Percentiles rank a stretch among this genome's conserved stretches.
These are phyloP conservation scores for Remorina albescens DNA, from an alignment of 2,797 vertebrate species.

Conservation along the genomic window DNA sequence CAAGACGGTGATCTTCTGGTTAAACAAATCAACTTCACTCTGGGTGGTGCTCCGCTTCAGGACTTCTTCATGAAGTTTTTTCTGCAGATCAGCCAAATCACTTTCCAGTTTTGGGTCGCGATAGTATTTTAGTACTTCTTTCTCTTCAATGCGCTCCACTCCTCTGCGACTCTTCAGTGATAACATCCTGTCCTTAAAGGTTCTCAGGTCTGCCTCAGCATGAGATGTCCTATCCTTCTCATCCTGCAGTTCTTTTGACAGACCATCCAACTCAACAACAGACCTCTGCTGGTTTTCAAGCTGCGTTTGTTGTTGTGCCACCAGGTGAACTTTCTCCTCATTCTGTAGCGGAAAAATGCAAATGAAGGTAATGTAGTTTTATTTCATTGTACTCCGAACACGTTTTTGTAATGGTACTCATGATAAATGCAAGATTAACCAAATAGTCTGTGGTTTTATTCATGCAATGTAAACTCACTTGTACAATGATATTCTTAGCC, in stretches of 20 bases:
- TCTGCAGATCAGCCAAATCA: conserved; percentile 79
- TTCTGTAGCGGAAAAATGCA: conserved; percentile 81
- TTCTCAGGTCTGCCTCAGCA: conserved; percentile 84
- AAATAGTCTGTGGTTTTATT: not conserved
- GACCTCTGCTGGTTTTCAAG: conserved; percentile 76
- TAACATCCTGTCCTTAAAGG: conserved; percentile 85
- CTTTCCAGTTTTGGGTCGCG: conserved; percentile 91
- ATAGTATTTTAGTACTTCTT: conserved; percentile 93
- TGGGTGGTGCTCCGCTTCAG: conserved; percentile 82
- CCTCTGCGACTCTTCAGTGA: conserved; percentile 92
- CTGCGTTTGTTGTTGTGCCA: conserved; percentile 79
- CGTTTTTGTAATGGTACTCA: too few relatives aligned
- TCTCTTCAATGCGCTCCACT: conserved; percentile 92
- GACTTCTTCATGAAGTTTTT: conserved; percentile 84
- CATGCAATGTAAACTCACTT: too few relatives aligned
- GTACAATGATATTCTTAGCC: conserved; percentile 87
- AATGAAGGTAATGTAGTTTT: not conserved
- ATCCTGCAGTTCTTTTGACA: conserved; percentile 86
- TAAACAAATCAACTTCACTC: conserved; percentile 83
- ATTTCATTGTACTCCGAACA: not conserved
- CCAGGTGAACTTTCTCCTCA: conserved; percentile 86
- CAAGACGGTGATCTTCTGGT: conserved; percentile 82
- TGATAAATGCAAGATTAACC: not conserved
- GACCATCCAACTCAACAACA: conserved; percentile 70
- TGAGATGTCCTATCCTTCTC: conserved; percentile 84